Evolutionary conservation across 2,888 invertebrate genomes (phyloP).

Genomic region (Platynereis dumerilii): DNA sequence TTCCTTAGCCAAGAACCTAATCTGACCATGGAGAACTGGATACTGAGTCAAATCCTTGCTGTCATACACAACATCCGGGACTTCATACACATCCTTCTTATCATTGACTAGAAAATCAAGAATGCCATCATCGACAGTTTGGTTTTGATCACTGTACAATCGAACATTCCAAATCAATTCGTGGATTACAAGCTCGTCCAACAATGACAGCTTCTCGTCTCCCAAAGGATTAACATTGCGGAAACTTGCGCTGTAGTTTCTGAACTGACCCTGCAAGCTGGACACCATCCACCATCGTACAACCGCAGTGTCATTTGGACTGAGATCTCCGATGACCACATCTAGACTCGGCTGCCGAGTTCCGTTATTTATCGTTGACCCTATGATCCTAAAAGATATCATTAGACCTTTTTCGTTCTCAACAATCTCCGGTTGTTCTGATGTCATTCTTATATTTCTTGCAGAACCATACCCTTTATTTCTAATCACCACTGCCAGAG

Average conservation of each 20-base stretch:
- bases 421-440: slow-evolving; percentile 47
- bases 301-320: slow-evolving; percentile 36
- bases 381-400: slow-evolving; percentile 42
- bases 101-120: slow-evolving; percentile 44
- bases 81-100: slow-evolving; percentile 31
- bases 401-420: slow-evolving; percentile 48
- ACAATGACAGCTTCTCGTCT: slow-evolving; percentile 42
- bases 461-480: slow-evolving; percentile 43
- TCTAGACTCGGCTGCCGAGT: slow-evolving; percentile 39
- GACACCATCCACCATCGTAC: slow-evolving; percentile 43
- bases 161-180: slow-evolving; percentile 41
- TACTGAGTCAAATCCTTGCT: background rate
- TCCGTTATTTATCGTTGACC: slow-evolving; percentile 36
- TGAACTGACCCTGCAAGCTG: slow-evolving; percentile 42
- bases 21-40: background rate
- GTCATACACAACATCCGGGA: slow-evolving; percentile 32
- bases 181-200: slow-evolving; percentile 39
- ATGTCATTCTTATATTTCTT: slow-evolving; percentile 39
- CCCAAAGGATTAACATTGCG: slow-evolving; percentile 46
- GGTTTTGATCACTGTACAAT: slow-evolving; percentile 30
- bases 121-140: slow-evolving; percentile 29
- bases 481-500: slow-evolving; percentile 40
- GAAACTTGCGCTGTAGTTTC: slow-evolving; percentile 45
- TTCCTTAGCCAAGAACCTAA: background rate
- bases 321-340: slow-evolving; percentile 43